A percentile compares a stretch with the other conserved stretches of the same genome.
Evolutionary conservation across 2,888 invertebrate species (phyloP).

Genomic region (Sepiola atlantica): DNA sequence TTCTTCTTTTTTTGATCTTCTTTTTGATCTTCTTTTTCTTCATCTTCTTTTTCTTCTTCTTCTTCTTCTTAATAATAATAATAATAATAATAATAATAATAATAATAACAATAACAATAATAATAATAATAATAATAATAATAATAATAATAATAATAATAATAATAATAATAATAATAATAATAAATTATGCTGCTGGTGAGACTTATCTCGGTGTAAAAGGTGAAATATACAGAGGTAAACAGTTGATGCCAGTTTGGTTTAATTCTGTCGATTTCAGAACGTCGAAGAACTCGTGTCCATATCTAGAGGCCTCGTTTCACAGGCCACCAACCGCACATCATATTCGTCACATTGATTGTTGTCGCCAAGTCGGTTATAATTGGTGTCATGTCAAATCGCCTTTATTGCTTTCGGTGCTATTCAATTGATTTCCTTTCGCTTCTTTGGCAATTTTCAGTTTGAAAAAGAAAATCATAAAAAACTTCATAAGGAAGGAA

Average conservation of each 20-base stretch:
- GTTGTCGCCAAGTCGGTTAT: neutral
- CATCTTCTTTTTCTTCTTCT: no score
- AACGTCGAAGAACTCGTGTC: neutral
- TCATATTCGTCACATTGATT: neutral
- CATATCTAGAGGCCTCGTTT: neutral
- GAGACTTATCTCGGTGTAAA: neutral
- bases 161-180: neutral
- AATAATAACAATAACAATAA: no score
- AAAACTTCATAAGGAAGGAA: no score
- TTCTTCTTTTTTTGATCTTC: neutral
- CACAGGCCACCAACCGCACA: neutral
- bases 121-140: neutral
- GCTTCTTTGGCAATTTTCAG: neutral
- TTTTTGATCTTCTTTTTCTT: no score
- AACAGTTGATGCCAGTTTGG: neutral
- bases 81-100: no score
- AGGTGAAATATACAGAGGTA: neutral
- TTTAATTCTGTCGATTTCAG: neutral
- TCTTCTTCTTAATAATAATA: no score
- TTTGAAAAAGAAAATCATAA: no score
- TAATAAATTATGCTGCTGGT: no score
- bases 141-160: constrained; percentile 2
- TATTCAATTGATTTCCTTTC: neutral
- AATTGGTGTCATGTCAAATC: neutral
- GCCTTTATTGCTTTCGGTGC: neutral